Evolutionary conservation across 2,888 invertebrate genomes (phyloP).

Genomic region (Eugnorisma glareosa): DNA sequence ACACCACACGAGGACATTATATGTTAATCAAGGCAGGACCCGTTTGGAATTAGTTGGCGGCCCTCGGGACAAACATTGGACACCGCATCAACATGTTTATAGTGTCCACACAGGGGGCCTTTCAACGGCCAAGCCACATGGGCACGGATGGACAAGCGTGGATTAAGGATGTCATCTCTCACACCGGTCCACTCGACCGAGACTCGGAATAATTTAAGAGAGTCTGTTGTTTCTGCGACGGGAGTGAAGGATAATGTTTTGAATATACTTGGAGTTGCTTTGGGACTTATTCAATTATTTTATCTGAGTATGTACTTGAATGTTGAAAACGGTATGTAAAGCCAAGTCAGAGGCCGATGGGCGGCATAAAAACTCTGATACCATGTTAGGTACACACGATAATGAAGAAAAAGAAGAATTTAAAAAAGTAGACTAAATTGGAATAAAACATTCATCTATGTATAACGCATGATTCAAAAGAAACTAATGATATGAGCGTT

Average conservation of each 20-base stretch:
- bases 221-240: slow-evolving; percentile 26
- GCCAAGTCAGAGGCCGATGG: too few species aligned
- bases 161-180: slow-evolving; percentile 58
- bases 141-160: slow-evolving; percentile 51
- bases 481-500: background rate
- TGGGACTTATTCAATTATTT: background rate
- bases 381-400: too few species aligned
- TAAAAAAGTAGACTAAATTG: background rate
- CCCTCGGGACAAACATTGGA: slow-evolving; percentile 65
- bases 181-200: slow-evolving; percentile 40
- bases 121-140: slow-evolving; percentile 57
- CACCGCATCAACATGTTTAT: slow-evolving; percentile 70
- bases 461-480: background rate
- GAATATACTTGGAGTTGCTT: slow-evolving; percentile 5
- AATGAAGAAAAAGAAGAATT: too few species aligned
- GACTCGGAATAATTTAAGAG: slow-evolving; percentile 51
- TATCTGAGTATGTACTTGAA: background rate
- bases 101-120: slow-evolving; percentile 62
- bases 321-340: background rate
- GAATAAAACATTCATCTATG: background rate
- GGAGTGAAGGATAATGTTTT: slow-evolving; percentile 20
- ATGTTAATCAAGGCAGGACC: slow-evolving; percentile 69
- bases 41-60: slow-evolving; percentile 66
- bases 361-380: too few species aligned
- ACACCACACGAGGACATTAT: slow-evolving; percentile 63